Evolutionary conservation across 2,888 invertebrate genomes (phyloP), one percentile per base, ranked within the genome.

Genomic region (Scaptomyza caliginosa): DNA sequence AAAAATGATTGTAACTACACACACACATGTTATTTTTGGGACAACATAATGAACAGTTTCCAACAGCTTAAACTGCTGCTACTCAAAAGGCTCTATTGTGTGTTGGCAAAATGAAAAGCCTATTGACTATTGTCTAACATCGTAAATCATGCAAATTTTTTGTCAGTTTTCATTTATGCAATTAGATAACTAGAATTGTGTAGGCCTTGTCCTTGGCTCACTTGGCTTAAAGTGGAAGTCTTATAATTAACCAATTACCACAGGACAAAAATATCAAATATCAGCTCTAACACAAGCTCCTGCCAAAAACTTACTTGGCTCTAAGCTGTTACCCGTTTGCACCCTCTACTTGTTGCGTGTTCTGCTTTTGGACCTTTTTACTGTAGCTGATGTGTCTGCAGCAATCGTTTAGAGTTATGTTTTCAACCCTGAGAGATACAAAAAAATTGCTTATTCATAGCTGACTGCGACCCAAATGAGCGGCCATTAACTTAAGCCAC

Each of bases 171-270:
- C 34, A 24, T 38, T 36, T 48, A 34, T 57, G 39, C 26, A 43
- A 43, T 43, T 17, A 8, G 5, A 0, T n/a, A 28, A 26, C 42
- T 10, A 11, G 10, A 16, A 8, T 34, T 34, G 8, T 34, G 50
- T 30, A 30, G 10, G 2, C 19, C 30, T 32, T 28, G n/a, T 32
- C 7, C 32, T 13, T 32, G 13, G 0, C 16, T 43, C 19, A 13
- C 16, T 52, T 23, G 49, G 68, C 23, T 55, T 7, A 49, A 16
- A 42, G 1, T 57, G 56, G 28, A 49, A 71, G 71, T 74, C 68
- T 55, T 75, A 86, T 81, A 86, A 86, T 81, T 86, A 81, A 86
- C 71, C 85, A 86, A 86, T 86, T 84, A 75, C 62, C 63, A 58
- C n/a, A 59, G 64, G 45, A 28, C 45, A 56, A 63, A 11, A 19